Base-by-base conservation (phyloP, 2,113 vertebrate genomes). In the Brachyhypopomus gauderio region DNA sequence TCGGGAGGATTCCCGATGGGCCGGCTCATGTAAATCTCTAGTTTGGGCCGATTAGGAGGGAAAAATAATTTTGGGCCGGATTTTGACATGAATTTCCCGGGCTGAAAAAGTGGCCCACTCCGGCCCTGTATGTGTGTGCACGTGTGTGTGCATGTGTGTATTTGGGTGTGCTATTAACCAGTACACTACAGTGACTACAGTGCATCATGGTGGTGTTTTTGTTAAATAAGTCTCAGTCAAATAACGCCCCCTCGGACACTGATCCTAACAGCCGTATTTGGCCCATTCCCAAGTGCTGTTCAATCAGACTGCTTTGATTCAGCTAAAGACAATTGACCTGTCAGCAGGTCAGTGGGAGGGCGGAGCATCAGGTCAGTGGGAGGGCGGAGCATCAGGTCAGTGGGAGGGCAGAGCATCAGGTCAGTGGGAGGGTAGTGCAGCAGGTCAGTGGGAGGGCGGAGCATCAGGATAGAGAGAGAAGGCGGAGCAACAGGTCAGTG, bases 271-370 rank as follows among this genome's bases (percentile, higher is more conserved):
- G 38, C 48, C 8, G 59, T 66, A 19, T 72, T 59, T 77, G 55
- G 80, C 72, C 48, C 45, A n/a, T 25, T 27, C 55, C 45, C 16
- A 34, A 72, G 76, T 75, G 77, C 77, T 36, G 56, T 83, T 77
- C 45, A 63, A 85, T 83, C 70, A 75, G 74, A 60, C 64, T 81
- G 72, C 80, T 45, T 80, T 79, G 58, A 69, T 48, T 62, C 73
- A 77, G 77, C 81, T 25, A 36, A 77, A 64, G 66, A 78, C 82
- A 83, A 85, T 85, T 85, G 83, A 60, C 45, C 23, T 83, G 81
- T 83, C 81, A 77, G 73, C 73, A 19, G 73, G 76, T 71, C 56
- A 71, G 77, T 59, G 64, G 8, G 58, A 55, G 27, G 71, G 27
- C 56, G 30, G 78, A 67, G 38, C 36, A n/a, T 3, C 38, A 16